Conservation (phyloP, 2,113 vertebrate species). For the Cyphomyrus plagiostoma region DNA sequence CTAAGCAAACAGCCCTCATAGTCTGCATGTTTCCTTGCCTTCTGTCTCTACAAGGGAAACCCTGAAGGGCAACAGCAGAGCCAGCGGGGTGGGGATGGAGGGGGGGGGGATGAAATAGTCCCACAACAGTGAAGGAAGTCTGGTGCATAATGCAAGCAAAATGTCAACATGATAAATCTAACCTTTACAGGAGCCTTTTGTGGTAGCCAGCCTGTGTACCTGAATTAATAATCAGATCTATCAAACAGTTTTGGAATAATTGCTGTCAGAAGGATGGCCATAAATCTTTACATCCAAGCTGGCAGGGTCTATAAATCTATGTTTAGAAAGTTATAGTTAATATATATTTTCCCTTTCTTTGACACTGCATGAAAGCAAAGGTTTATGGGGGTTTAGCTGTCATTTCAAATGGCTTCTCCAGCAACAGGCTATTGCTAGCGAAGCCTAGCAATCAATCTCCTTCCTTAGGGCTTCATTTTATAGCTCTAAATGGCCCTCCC, state of each 20-base stretch:
- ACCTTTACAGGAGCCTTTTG: conserved; percentile 56
- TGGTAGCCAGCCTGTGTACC: conserved; percentile 55
- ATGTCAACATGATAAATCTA: conserved; percentile 68
- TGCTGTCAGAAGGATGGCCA: conserved; percentile 54
- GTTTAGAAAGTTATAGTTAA: conserved; percentile 52
- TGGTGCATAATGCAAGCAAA: conserved; percentile 52
- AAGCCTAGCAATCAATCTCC: conserved; percentile 15
- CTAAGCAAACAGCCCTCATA: background rate
- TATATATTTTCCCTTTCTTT: conserved; percentile 36
- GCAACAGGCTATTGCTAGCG: background rate
- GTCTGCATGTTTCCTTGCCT: background rate
- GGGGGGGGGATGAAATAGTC: background rate
- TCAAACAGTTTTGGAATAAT: conserved; percentile 60
- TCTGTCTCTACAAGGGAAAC: background rate
- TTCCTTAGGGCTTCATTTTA: conserved; percentile 17
- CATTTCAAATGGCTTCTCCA: conserved; percentile 16
- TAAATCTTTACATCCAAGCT: conserved; percentile 58
- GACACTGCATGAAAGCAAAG: background rate
- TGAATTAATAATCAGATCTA: conserved; percentile 67
- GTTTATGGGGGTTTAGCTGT: conserved; percentile 18
- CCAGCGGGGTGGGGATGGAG: background rate
- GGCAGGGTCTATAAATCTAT: conserved; percentile 57
- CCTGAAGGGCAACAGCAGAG: background rate
- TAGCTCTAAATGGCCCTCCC: conserved; percentile 16
- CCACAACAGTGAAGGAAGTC: conserved; percentile 27